Evolutionary conservation across 2,888 invertebrate species (phyloP).

Genomic region (Junonia oenone): DNA sequence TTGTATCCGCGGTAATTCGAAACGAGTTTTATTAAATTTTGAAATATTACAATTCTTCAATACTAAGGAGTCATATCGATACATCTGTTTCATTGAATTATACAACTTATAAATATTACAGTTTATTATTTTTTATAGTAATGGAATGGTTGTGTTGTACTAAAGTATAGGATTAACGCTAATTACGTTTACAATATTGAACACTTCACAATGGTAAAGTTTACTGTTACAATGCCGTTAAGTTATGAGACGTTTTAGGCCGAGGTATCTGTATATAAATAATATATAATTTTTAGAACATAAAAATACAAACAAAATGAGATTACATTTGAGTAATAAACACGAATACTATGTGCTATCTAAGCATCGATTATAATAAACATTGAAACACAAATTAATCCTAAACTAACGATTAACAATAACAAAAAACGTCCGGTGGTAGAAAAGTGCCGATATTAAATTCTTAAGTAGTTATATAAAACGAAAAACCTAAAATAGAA

Average conservation of each 20-base stretch:
- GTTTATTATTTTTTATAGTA: slow-evolving; percentile 30
- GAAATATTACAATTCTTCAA: slow-evolving; percentile 1
- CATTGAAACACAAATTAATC: slow-evolving; percentile 30
- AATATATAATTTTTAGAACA: slow-evolving; percentile 30
- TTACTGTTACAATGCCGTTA: slow-evolving; percentile 25
- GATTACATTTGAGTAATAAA: slow-evolving; percentile 55
- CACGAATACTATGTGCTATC: slow-evolving; percentile 30
- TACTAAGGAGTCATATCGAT: slow-evolving; percentile 1
- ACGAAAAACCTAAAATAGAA: slow-evolving; percentile 18
- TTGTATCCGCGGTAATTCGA: slow-evolving; percentile 8
- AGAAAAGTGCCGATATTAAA: slow-evolving; percentile 16
- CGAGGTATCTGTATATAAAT: slow-evolving; percentile 28
- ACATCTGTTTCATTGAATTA: neutral
- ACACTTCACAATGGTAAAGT: slow-evolving; percentile 58
- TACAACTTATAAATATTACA: slow-evolving; percentile 29
- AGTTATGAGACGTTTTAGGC: slow-evolving; percentile 25
- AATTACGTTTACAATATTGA: slow-evolving; percentile 42
- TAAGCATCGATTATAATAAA: slow-evolving; percentile 24
- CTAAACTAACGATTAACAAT: slow-evolving; percentile 29
- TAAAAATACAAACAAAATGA: slow-evolving; percentile 49
- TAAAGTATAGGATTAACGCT: slow-evolving; percentile 37
- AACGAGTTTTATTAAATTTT: slow-evolving; percentile 6
- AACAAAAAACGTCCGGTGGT: slow-evolving; percentile 30
- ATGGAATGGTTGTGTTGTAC: slow-evolving; percentile 52
- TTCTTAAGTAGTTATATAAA: slow-evolving; percentile 22